A percentile compares a stretch with the other conserved stretches of the same genome.
These are phyloP conservation scores for Drosophila multiciliata DNA, from an alignment of 2,888 invertebrate genomes.

Conservation along the genomic window DNA sequence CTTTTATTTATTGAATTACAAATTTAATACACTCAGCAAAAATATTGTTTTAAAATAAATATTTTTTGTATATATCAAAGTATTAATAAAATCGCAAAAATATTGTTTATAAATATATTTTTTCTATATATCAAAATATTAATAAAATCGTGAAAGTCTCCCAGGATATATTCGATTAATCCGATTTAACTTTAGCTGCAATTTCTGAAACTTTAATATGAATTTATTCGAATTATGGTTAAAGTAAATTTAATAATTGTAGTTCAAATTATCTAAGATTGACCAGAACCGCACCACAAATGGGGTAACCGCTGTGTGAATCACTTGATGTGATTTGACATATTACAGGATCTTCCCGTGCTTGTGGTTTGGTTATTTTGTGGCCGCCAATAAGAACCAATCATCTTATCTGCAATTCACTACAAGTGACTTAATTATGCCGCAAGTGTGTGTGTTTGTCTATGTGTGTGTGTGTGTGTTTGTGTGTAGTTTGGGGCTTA, in stretches of 20 bases:
- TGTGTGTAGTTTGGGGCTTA: constrained; percentile 45
- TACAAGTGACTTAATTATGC: constrained; percentile 52
- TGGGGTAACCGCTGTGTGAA: constrained; percentile 9
- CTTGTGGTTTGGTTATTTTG: constrained; percentile 45
- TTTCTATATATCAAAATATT: not conserved
- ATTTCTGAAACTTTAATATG: not conserved
- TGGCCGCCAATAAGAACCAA: constrained; percentile 51
- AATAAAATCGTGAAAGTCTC: not conserved
- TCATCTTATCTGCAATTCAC: constrained; percentile 52
- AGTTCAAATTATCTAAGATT: constrained; percentile 23
- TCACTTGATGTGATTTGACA: constrained; percentile 39
- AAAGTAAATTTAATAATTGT: constrained; percentile 8
- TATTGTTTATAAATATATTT: no score
- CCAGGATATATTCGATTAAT: not conserved
- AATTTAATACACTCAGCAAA: not conserved
- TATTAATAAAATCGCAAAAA: not conserved
- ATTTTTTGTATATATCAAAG: not conserved
- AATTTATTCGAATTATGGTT: constrained; percentile 1
- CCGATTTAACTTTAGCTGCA: not conserved
- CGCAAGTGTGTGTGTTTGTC: constrained; percentile 4
- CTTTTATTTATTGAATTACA: not conserved
- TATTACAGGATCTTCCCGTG: constrained; percentile 23
- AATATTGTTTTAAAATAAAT: not conserved
- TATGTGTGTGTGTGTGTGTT: constrained; percentile 6
- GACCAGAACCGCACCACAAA: constrained; percentile 12